Evolutionary conservation across 2,888 invertebrate species (phyloP).

Genomic region (Pseudolycoriella hygida): DNA sequence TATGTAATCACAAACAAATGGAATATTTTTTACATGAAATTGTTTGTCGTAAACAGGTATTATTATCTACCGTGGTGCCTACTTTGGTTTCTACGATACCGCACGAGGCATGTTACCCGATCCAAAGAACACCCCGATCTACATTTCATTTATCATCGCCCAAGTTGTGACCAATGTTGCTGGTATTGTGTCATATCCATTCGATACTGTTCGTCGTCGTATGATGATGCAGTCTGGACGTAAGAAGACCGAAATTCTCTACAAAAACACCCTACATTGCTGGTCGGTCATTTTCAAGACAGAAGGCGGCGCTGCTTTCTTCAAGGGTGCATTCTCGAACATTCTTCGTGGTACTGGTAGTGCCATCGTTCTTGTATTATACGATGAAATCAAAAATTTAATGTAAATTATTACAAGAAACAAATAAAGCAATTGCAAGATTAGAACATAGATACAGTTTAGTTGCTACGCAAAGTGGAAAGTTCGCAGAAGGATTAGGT

Average conservation of each 20-base stretch:
- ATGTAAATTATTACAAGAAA: conserved; percentile 34
- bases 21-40: too few species aligned
- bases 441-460: too few species aligned
- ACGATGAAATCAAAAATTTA: conserved; percentile 61
- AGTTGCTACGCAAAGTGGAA: too few species aligned
- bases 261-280: conserved; percentile 76
- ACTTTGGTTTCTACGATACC: conserved; percentile 93
- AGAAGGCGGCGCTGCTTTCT: conserved; percentile 71
- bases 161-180: conserved; percentile 66
- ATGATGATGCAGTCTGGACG: conserved; percentile 95
- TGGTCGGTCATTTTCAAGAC: conserved; percentile 59
- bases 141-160: conserved; percentile 88
- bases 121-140: conserved; percentile 80
- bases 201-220: conserved; percentile 78
- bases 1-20: too few species aligned
- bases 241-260: conserved; percentile 52
- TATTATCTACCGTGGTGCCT: conserved; percentile 88
- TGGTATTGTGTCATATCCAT: conserved; percentile 79
- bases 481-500: too few species aligned
- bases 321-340: conserved; percentile 86
- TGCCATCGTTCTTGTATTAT: conserved; percentile 71
- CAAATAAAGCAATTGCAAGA: too few species aligned
- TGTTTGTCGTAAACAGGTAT: conserved; percentile 34
- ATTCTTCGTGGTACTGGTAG: conserved; percentile 77
- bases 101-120: conserved; percentile 86